Conservation (phyloP, 2,888 invertebrate species). For the Hydropsyche betteni region DNA sequence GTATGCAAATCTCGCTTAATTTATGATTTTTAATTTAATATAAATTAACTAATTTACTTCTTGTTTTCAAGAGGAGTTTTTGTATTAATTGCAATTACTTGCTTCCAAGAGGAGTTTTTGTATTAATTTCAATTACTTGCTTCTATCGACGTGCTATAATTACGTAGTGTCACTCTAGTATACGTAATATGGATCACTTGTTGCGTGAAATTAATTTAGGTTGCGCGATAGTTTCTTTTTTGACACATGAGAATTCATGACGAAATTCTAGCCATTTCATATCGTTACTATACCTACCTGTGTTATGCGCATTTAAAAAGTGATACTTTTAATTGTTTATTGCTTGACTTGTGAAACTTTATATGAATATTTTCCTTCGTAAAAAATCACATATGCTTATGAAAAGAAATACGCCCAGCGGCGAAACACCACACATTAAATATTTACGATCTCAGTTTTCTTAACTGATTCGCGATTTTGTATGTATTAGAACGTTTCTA, state of each 20-base stretch:
- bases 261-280: not conserved
- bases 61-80: not conserved
- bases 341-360: conserved; percentile 12
- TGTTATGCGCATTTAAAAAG: not conserved
- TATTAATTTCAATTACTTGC: too few relatives aligned
- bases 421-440: not conserved
- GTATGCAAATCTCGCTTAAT: too few relatives aligned
- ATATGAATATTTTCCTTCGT: conserved; percentile 1
- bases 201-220: conserved; percentile 21
- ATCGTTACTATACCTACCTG: not conserved
- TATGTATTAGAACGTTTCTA: too few relatives aligned
- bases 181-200: not conserved
- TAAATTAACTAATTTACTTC: not conserved
- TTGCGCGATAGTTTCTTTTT: conserved; percentile 17
- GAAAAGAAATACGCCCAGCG: not conserved
- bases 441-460: conserved; percentile 11
- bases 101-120: too few relatives aligned
- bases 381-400: not conserved
- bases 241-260: conserved; percentile 14
- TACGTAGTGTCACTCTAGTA: conserved; percentile 1
- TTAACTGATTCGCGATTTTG: too few relatives aligned
- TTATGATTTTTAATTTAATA: too few relatives aligned
- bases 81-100: too few relatives aligned
- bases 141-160: conserved; percentile 7
- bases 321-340: conserved; percentile 17